Evolutionary conservation across 1,140 invertebrate genomes (phyloP), one percentile per base, ranked within the genome.

Genomic region (Gryllus bimaculatus): DNA sequence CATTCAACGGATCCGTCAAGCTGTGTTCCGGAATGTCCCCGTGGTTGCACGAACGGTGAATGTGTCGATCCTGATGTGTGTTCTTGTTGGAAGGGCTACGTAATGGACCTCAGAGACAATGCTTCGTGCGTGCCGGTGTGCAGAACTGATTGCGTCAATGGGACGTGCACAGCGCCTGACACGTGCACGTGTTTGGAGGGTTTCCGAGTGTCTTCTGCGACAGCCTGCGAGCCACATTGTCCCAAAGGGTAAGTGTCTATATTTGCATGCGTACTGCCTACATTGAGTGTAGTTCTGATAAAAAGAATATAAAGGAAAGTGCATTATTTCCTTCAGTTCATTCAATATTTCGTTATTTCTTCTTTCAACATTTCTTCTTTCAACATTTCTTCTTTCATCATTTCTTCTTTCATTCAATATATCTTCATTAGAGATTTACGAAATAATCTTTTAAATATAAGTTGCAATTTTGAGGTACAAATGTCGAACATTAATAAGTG

Each of bases 81-180:
- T 80, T 83, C 82, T 10, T 90, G 89, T 81, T 84, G 85, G 8
- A 79, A 80, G 7, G 87, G 88, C 0, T 89, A 87, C 80, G 79
- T n/a, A 8, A 81, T 85, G 73, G 83, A 86, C 78, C 80, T 81
- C 0, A 79, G 79, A 18, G 49, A 48, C 83, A 83, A 75, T 78
- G 83, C 79, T 18, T 78, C 39, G 82, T 82, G 7, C 83, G 79
- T 47, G 8, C 90, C 92, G 0, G 82, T 85, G n/a, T 93, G 92
- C 81, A 85, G 84, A 0, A 85, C 86, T 8, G 86, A 87, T 8
- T 93, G 92, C 82, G 82, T 83, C 7, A 85, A 89, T 80, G 90
- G 89, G 8, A 88, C 85, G 49, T 93, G 92, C 81, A 87, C 87
- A 18, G 86, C 84, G 3, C 89, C 90, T 6, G 88, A 90, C 80